Evolutionary conservation across 2,888 invertebrate genomes (phyloP).

Genomic region (Hololepta plana): DNA sequence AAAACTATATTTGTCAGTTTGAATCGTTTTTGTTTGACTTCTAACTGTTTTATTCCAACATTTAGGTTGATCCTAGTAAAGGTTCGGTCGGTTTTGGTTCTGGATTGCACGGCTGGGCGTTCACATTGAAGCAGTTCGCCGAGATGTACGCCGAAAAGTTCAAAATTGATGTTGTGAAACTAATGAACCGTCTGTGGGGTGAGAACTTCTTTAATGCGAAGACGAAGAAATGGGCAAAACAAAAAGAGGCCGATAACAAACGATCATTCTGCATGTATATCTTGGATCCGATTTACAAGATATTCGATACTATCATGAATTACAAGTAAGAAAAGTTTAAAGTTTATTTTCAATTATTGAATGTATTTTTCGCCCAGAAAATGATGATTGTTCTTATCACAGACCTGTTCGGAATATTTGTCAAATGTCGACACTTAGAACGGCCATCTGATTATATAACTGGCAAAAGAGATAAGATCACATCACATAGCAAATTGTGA

Average conservation of each 20-base stretch:
- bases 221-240: slow-evolving; percentile 96
- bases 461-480: too few relatives aligned
- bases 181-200: slow-evolving; percentile 97
- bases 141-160: slow-evolving; percentile 99
- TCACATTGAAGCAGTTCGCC: slow-evolving; percentile 97
- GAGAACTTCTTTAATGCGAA: slow-evolving; percentile 97
- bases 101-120: slow-evolving; percentile 99
- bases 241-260: slow-evolving; percentile 78
- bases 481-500: too few relatives aligned
- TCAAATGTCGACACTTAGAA: slow-evolving; percentile 36
- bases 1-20: too few relatives aligned
- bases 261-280: slow-evolving; percentile 99
- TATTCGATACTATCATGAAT: slow-evolving; percentile 50
- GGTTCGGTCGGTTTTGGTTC: slow-evolving; percentile 99
- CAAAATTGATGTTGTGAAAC: slow-evolving; percentile 89
- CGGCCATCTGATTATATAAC: slow-evolving; percentile 34
- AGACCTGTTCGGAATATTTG: slow-evolving; percentile 25
- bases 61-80: slow-evolving; percentile 79
- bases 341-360: slow-evolving; percentile 4
- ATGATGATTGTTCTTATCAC: slow-evolving; percentile 38
- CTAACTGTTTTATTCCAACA: slow-evolving; percentile 8
- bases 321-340: slow-evolving; percentile 19
- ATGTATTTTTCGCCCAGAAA: slow-evolving; percentile 3
- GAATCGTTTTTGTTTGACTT: too few relatives aligned
- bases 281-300: slow-evolving; percentile 95